phyloP scores from a whole-genome alignment of 1,140 invertebrate genomes.

The Trypoxylus dichotomus region DNA sequence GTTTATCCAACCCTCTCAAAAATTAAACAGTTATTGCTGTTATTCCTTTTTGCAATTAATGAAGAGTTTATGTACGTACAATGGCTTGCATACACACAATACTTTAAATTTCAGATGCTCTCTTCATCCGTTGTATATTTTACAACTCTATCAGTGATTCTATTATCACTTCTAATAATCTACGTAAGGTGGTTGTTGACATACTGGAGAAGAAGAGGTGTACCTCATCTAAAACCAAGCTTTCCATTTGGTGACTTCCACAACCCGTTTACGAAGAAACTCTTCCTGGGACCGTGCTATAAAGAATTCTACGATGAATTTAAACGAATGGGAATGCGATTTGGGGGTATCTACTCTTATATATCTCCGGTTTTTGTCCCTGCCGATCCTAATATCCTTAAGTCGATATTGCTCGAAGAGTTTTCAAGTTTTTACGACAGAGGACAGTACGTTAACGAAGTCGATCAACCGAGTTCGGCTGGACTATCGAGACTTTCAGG shows the following conservation, averaged over 20 bases:
- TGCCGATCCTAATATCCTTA: not conserved
- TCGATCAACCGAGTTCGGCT: conserved; percentile 53
- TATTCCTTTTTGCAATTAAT: too few relatives aligned
- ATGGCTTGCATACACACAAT: too few relatives aligned
- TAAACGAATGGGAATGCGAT: not conserved
- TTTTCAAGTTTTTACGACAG: conserved; percentile 55
- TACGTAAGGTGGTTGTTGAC: not conserved
- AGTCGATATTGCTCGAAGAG: conserved; percentile 52
- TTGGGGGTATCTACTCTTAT: not conserved
- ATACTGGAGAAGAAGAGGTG: not conserved
- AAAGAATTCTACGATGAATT: not conserved
- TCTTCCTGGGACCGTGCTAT: not conserved
- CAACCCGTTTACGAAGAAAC: not conserved
- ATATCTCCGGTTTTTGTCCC: not conserved
- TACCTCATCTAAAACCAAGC: not conserved
- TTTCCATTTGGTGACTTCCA: not conserved
- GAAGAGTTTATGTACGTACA: too few relatives aligned
- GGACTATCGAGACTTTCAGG: conserved; percentile 55
- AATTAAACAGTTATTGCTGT: too few relatives aligned
- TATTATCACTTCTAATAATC: not conserved
- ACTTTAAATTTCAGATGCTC: too few relatives aligned
- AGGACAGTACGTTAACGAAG: conserved; percentile 48
- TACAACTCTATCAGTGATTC: too few relatives aligned
- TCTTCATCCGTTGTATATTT: too few relatives aligned
- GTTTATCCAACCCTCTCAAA: too few relatives aligned